phyloP scores from a whole-genome alignment of 2,888 invertebrate genomes.

The Sturmia bella region DNA sequence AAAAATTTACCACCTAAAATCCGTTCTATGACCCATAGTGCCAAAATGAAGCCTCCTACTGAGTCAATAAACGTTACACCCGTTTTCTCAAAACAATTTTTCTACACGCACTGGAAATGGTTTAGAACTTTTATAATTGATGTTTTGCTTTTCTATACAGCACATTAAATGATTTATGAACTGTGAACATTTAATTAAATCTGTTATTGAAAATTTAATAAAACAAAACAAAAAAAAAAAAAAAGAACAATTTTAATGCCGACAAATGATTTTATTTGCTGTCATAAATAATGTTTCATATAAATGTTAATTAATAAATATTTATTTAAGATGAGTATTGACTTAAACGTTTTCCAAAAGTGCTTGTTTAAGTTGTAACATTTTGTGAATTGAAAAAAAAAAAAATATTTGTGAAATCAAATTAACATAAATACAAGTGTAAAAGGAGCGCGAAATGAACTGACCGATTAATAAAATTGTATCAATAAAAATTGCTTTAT shows the following conservation, averaged over 20 bases:
- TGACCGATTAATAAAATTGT: too few species aligned
- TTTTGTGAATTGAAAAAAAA: background rate
- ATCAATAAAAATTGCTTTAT: too few species aligned
- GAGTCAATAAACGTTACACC: too few species aligned
- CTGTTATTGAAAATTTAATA: constrained; percentile 47
- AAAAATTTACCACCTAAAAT: too few species aligned
- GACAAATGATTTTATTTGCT: constrained; percentile 34
- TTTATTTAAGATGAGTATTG: background rate
- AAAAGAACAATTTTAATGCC: constrained; percentile 25
- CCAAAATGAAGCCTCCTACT: too few species aligned
- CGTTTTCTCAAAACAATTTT: background rate
- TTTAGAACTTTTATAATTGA: constrained; percentile 4
- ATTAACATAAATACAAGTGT: too few species aligned
- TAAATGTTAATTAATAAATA: constrained; percentile 6
- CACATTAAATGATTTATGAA: constrained; percentile 59
- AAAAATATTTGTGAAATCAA: background rate
- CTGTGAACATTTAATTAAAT: constrained; percentile 45
- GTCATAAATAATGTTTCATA: constrained; percentile 35
- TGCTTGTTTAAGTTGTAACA: background rate
- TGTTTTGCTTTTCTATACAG: constrained; percentile 5
- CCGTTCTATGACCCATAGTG: too few species aligned
- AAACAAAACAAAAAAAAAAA: constrained; percentile 33
- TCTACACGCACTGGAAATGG: background rate
- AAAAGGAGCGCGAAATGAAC: too few species aligned
- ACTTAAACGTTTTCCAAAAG: background rate